Evolutionary conservation across 2,797 vertebrate genomes (phyloP).

Genomic region (Macroramphosus scolopax): DNA sequence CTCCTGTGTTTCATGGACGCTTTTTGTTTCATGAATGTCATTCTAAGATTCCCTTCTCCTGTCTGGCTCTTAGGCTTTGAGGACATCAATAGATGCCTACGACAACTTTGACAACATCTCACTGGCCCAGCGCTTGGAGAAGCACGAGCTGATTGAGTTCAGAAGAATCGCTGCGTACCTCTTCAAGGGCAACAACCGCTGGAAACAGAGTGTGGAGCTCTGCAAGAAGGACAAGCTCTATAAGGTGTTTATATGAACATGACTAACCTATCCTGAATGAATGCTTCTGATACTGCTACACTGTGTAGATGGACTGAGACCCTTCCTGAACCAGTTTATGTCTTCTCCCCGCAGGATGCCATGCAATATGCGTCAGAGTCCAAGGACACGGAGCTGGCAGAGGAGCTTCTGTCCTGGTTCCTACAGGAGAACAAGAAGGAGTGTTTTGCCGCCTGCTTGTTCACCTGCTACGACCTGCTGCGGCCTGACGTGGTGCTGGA

Average conservation of each 20-base stretch:
- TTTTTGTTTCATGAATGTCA: not conserved
- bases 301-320: not conserved
- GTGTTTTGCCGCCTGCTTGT: constrained; percentile 98
- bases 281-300: not conserved
- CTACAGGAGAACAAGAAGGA: constrained; percentile 92
- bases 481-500: constrained; percentile 97
- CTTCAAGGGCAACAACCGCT: constrained; percentile 99
- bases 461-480: constrained; percentile 97
- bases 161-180: constrained; percentile 97
- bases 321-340: not conserved
- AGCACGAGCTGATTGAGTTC: constrained; percentile 97
- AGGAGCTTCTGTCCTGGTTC: constrained; percentile 96
- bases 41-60: not conserved
- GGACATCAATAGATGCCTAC: constrained; percentile 98
- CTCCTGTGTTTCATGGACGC: not conserved
- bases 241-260: constrained; percentile 77
- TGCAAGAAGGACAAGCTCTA: constrained; percentile 99
- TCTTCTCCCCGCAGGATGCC: constrained; percentile 66
- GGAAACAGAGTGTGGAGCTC: constrained; percentile 98
- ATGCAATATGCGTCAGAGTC: constrained; percentile 81
- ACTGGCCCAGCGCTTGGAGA: constrained; percentile 95
- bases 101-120: constrained; percentile 99
- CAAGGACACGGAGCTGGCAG: constrained; percentile 83
- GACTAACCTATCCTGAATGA: not conserved
- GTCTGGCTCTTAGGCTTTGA: constrained; percentile 81